Conservation (phyloP, 2,797 vertebrate species). For the Bradypodion ventrale region DNA sequence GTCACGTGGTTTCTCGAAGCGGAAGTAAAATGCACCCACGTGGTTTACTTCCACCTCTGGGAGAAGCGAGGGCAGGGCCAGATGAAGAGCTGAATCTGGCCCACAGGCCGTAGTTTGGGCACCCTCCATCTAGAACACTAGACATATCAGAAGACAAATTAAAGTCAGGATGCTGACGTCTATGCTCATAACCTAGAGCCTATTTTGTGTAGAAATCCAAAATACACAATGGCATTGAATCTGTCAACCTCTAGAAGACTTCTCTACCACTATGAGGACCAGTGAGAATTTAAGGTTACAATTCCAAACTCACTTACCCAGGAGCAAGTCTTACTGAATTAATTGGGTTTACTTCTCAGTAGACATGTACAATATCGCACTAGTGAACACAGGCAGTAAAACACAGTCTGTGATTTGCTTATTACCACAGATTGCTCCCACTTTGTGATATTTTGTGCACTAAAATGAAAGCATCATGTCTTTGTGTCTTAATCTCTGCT, state of each 20-base stretch:
- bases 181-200: background rate
- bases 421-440: slow-evolving; percentile 17
- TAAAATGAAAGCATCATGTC: slow-evolving; percentile 27
- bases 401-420: slow-evolving; percentile 16
- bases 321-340: background rate
- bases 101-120: too few relatives aligned
- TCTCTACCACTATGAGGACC: background rate
- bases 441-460: slow-evolving; percentile 8
- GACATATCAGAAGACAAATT: too few relatives aligned
- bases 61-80: too few relatives aligned
- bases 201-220: background rate
- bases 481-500: slow-evolving; percentile 6
- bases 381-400: slow-evolving; percentile 11
- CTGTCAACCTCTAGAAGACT: background rate
- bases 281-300: background rate
- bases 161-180: slow-evolving; percentile 1
- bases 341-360: background rate
- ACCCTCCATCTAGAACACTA: too few relatives aligned
- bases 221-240: background rate
- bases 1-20: too few relatives aligned
- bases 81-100: too few relatives aligned
- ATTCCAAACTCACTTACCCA: background rate
- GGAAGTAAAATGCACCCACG: too few relatives aligned
- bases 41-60: too few relatives aligned
- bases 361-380: background rate